Evolutionary conservation across 2,113 vertebrate genomes (phyloP).

Genomic region (Equus przewalskii): DNA sequence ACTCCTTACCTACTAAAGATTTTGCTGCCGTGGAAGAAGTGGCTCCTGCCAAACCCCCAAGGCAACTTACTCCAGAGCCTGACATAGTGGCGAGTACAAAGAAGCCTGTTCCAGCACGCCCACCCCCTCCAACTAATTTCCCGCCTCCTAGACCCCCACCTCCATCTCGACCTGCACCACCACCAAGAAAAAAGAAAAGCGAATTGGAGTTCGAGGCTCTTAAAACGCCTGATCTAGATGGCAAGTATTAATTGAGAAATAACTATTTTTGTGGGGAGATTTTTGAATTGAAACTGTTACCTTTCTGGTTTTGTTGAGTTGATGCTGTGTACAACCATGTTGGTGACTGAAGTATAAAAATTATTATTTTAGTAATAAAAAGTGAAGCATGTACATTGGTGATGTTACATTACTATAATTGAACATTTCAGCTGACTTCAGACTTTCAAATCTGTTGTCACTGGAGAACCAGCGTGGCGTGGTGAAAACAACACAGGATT

Average conservation of each 20-base stretch:
- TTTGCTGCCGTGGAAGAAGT: constrained; percentile 84
- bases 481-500: constrained; percentile 43
- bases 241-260: constrained; percentile 86
- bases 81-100: constrained; percentile 99
- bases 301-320: constrained; percentile 52
- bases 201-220: constrained; percentile 91
- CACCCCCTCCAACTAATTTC: constrained; percentile 92
- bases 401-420: constrained; percentile 29
- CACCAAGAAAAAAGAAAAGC: constrained; percentile 94
- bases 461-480: background rate
- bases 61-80: constrained; percentile 94
- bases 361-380: constrained; percentile 51
- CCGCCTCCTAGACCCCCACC: constrained; percentile 96
- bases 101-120: constrained; percentile 94
- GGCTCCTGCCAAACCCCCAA: constrained; percentile 93
- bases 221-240: constrained; percentile 92
- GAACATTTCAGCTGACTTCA: constrained; percentile 45
- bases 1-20: constrained; percentile 87
- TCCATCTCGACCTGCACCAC: constrained; percentile 92
- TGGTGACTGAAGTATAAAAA: constrained; percentile 1
- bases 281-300: constrained; percentile 48
- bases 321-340: background rate
- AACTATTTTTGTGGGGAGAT: constrained; percentile 8
- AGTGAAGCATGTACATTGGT: constrained; percentile 15
- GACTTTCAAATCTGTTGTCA: constrained; percentile 38